Evolutionary conservation across 23 tunicate species (phyloP).

Genomic region (Ascidia mentula): DNA sequence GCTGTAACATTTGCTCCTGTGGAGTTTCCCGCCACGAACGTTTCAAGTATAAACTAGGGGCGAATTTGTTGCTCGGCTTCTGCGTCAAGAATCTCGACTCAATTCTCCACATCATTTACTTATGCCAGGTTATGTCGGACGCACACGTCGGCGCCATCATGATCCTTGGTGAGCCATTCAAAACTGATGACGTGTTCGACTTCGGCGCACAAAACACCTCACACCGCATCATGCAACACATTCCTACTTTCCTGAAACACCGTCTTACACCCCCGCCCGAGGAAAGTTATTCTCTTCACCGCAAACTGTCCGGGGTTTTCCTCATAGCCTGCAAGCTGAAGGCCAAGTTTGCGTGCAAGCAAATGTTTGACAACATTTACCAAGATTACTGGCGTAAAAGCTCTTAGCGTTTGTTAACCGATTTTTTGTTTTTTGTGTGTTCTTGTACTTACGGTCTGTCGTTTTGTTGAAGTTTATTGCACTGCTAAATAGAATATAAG

Average conservation of each 20-base stretch:
- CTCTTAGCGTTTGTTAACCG: not conserved
- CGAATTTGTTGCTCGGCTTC: too few relatives aligned
- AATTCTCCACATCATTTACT: too few relatives aligned
- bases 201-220: constrained; percentile 77
- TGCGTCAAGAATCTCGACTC: too few relatives aligned
- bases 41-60: too few relatives aligned
- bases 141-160: constrained; percentile 97
- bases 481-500: too few relatives aligned
- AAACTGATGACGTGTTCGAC: constrained; percentile 70
- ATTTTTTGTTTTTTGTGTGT: too few relatives aligned
- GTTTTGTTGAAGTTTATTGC: too few relatives aligned
- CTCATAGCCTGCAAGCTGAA: constrained; percentile 68
- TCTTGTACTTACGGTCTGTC: too few relatives aligned
- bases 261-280: constrained; percentile 97
- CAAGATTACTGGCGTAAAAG: constrained; percentile 31
- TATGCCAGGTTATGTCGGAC: constrained; percentile 66
- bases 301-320: constrained; percentile 90
- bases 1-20: too few relatives aligned
- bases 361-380: constrained; percentile 64
- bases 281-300: constrained; percentile 91
- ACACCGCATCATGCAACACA: constrained; percentile 61
- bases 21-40: too few relatives aligned
- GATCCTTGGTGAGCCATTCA: constrained; percentile 96
- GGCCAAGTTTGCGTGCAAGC: constrained; percentile 79
- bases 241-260: constrained; percentile 90